phyloP scores from a whole-genome alignment of 2,888 invertebrate species.

The Diplolepis rosae region DNA sequence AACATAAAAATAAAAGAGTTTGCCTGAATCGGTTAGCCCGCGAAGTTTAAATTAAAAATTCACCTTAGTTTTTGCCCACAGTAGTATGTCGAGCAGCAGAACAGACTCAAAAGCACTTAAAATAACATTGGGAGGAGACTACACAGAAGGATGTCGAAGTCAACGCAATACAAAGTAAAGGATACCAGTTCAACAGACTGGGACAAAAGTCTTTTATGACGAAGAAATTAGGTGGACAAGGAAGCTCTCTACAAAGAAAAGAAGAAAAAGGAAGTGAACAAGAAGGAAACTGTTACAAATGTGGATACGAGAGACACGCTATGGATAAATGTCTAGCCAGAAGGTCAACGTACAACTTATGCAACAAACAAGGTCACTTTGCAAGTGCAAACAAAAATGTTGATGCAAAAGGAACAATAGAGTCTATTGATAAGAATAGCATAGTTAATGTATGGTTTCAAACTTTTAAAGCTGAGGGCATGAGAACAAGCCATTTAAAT shows the following conservation, averaged over 20 bases:
- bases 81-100: constrained; percentile 40
- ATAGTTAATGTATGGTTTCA: constrained; percentile 29
- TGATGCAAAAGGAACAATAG: not conserved
- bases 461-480: constrained; percentile 10
- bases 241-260: not conserved
- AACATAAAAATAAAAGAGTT: no score
- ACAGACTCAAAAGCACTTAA: constrained; percentile 37
- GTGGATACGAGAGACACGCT: not conserved
- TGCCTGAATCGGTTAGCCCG: no score
- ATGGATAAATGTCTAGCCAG: constrained; percentile 18
- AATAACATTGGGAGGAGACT: not conserved
- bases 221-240: not conserved
- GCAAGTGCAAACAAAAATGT: not conserved
- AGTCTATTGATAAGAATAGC: not conserved
- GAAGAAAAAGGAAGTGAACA: not conserved
- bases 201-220: not conserved
- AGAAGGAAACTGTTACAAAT: not conserved
- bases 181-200: not conserved
- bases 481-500: constrained; percentile 33
- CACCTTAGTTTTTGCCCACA: no score
- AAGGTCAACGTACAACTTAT: constrained; percentile 18
- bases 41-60: no score
- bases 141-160: constrained; percentile 1
- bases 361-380: constrained; percentile 27
- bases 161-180: not conserved